phyloP scores from a whole-genome alignment of 2,113 vertebrate species.

The Oncorhynchus keta region DNA sequence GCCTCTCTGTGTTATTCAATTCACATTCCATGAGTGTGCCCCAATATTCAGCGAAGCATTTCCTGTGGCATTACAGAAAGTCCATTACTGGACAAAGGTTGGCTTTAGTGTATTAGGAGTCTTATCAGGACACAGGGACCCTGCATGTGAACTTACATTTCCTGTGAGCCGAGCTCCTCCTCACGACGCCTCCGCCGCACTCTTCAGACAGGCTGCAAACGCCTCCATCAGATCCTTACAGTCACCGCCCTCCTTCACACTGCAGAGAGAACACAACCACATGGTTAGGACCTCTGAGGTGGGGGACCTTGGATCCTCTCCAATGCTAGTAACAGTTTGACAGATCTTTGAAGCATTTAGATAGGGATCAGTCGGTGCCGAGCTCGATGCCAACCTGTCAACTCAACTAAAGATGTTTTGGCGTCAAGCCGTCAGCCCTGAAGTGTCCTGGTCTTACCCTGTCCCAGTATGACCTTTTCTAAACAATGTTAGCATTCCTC shows the following conservation, averaged over 20 bases:
- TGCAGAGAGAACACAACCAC: slow-evolving; percentile 21
- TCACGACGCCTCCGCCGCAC: slow-evolving; percentile 68
- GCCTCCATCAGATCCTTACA: slow-evolving; percentile 78
- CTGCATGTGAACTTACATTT: slow-evolving; percentile 52
- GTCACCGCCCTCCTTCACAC: slow-evolving; percentile 71
- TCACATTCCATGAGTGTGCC: neutral
- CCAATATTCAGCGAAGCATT: neutral
- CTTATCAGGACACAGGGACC: neutral
- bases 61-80: too few species aligned
- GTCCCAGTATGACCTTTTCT: too few species aligned
- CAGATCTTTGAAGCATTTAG: too few species aligned
- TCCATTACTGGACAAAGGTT: too few species aligned
- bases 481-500: too few species aligned
- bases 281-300: neutral
- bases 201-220: slow-evolving; percentile 76
- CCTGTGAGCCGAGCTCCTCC: slow-evolving; percentile 36
- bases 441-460: too few species aligned
- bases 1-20: neutral
- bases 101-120: neutral
- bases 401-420: too few species aligned
- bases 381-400: too few species aligned
- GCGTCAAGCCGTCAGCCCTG: too few species aligned
- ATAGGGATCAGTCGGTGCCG: too few species aligned
- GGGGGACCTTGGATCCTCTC: too few species aligned
- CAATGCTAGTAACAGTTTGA: too few species aligned